Evolutionary conservation across 2,888 invertebrate species (phyloP).

Genomic region (Copidosoma aretas): DNA sequence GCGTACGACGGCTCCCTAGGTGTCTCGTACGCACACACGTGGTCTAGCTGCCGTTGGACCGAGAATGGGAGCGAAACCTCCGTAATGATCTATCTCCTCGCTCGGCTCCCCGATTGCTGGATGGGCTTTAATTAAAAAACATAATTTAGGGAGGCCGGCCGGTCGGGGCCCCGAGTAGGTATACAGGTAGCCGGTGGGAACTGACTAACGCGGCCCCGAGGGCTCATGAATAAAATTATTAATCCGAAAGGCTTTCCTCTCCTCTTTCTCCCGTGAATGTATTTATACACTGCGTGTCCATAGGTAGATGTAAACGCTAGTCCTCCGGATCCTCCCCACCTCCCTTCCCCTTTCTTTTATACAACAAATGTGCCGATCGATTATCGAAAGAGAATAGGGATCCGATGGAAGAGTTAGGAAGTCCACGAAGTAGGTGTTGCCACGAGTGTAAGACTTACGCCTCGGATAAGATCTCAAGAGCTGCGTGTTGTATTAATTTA

Average conservation of each 20-base stretch:
- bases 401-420: neutral
- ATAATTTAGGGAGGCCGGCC: slow-evolving; percentile 55
- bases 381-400: neutral
- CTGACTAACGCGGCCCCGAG: slow-evolving; percentile 51
- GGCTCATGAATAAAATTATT: slow-evolving; percentile 63
- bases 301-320: too few relatives aligned
- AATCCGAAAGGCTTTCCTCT: slow-evolving; percentile 42
- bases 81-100: neutral
- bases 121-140: slow-evolving; percentile 63
- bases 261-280: slow-evolving; percentile 1
- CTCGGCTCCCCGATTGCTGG: slow-evolving; percentile 48
- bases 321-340: too few relatives aligned
- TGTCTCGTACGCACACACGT: slow-evolving; percentile 11
- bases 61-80: slow-evolving; percentile 21
- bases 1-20: neutral
- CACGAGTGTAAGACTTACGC: neutral
- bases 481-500: neutral
- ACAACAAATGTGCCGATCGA: neutral
- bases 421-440: neutral
- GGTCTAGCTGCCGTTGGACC: slow-evolving; percentile 19
- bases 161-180: slow-evolving; percentile 12
- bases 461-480: neutral
- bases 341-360: too few relatives aligned
- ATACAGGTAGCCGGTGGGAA: slow-evolving; percentile 54
- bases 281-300: neutral